These are phyloP conservation scores for Anseranas semipalmata DNA, from an alignment of 2,113 vertebrate genomes.

Conservation along the genomic window DNA sequence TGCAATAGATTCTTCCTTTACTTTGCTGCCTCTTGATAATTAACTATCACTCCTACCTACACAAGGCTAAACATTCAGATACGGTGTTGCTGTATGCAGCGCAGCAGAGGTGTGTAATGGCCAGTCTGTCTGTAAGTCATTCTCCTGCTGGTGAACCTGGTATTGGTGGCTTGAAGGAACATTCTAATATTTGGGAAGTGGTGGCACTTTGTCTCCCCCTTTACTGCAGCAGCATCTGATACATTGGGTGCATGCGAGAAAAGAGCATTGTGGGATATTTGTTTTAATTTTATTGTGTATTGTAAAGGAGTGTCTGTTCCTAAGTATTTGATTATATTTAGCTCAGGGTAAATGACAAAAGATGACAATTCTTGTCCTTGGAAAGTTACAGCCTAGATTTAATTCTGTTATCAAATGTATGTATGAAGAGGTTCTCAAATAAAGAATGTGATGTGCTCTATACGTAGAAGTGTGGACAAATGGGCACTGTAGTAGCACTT, in stretches of 20 bases:
- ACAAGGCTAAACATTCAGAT: neutral
- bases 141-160: neutral
- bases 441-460: neutral
- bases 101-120: neutral
- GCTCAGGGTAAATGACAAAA: slow-evolving; percentile 4
- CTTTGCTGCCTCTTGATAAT: neutral
- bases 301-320: neutral
- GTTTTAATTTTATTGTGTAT: neutral
- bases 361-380: slow-evolving; percentile 12
- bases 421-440: neutral
- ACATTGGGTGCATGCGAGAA: neutral
- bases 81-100: neutral
- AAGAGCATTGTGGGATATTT: neutral
- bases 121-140: neutral
- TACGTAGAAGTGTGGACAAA: neutral
- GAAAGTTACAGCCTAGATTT: neutral
- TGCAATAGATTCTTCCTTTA: neutral
- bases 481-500: neutral
- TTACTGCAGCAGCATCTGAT: neutral
- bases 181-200: neutral
- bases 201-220: neutral
- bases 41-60: neutral
- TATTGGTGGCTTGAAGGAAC: neutral
- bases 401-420: neutral
- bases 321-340: slow-evolving; percentile 28